Evolutionary conservation across 30 jellyfish, hydroid and myxozoan species (phyloP).

Genomic region (Cassiopea xamachana): DNA sequence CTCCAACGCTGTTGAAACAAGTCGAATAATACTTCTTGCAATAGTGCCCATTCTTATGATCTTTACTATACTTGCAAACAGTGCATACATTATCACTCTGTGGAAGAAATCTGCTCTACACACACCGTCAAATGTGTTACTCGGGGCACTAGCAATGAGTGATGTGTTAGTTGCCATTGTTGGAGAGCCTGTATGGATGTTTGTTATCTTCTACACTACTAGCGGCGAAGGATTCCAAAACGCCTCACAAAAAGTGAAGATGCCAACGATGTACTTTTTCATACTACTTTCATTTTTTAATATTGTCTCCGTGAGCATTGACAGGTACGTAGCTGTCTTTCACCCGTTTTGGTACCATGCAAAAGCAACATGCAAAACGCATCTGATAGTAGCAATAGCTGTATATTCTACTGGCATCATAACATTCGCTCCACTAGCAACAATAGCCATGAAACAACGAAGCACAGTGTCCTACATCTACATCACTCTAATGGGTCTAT

Average conservation of each 20-base stretch:
- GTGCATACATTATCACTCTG: not conserved
- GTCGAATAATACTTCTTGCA: not conserved
- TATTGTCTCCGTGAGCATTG: not conserved
- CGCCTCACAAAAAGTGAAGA: not conserved
- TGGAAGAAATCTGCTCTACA: not conserved
- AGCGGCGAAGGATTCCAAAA: not conserved
- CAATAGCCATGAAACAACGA: not conserved
- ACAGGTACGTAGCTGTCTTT: not conserved
- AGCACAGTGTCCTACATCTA: not conserved
- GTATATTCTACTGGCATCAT: not conserved
- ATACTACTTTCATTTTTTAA: not conserved
- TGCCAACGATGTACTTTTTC: not conserved
- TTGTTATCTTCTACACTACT: not conserved
- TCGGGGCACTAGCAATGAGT: not conserved
- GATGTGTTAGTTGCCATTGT: not conserved
- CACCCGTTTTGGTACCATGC: not conserved
- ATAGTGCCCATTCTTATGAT: not conserved
- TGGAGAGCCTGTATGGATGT: not conserved
- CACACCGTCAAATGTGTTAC: not conserved
- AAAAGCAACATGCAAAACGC: not conserved
- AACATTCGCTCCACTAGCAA: not conserved
- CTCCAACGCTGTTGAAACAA: not conserved
- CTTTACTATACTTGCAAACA: not conserved
- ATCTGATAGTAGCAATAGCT: not conserved
- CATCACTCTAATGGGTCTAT: not conserved